Evolutionary conservation across 2,888 invertebrate species (phyloP), one percentile per base, ranked within the genome.

Genomic region (Volucella zonaria): DNA sequence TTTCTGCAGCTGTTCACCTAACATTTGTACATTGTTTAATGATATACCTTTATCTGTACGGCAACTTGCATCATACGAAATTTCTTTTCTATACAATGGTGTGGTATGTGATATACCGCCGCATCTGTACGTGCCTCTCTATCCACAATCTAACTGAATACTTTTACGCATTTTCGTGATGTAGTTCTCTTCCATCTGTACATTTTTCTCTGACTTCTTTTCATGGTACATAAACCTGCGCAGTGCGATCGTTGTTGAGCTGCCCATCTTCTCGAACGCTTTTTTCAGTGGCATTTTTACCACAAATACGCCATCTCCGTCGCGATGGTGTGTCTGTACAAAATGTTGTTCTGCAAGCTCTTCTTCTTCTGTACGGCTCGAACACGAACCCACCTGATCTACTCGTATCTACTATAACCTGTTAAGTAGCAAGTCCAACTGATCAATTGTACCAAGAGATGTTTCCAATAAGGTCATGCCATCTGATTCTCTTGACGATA

Each of bases 361-460:
- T 59, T 70, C 58, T 49, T 70, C 70, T 49, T 70, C 70, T 70
- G 42, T 42, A 49, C 59, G 40, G 8, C 8, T 62, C 6, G 62
- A 47, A 10, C 31, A 61, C 4, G 61, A 23, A 45, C 40, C 58
- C 8, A 67, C 31, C n/a, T 54, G 52, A 67, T 67, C 54, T 11
- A 54, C 38, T 70, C 38, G 38, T 68, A n/a, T n/a, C n/a, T n/a
- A n/a, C 18, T 1, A 18, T 18, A 18, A 18, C 43, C 14, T 59
- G 0, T 12, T 70, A 12, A 59, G 11, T 1, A 59, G 49, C 8
- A 49, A 12, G n/a, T 59, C 68, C n/a, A 70, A 70, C 18, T 18
- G 18, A 18, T 18, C 42, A 9, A 61, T 18, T 47, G 12, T 47
- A n/a, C 47, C 47, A 6, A 62, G 62, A 31, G 31, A 31, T 23